Percentiles rank a stretch among this genome's conserved stretches.
Conservation (phyloP, 2,888 invertebrate species). For the Lasioglossum marginatum region DNA sequence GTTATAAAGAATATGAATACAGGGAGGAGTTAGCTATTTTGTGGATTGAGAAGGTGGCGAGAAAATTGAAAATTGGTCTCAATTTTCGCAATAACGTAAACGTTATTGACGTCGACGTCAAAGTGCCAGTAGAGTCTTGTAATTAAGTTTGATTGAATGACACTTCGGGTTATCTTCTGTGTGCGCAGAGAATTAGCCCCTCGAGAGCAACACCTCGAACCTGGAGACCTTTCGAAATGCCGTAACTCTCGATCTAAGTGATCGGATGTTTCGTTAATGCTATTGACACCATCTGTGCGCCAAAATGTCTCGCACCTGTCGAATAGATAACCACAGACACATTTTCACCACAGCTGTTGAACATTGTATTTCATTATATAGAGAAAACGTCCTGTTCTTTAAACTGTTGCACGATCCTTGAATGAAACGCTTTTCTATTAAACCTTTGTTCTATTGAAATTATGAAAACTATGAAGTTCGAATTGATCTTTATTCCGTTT, state of each 20-base stretch:
- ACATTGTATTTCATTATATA: not conserved
- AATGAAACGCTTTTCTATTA: not conserved
- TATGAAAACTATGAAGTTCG: not conserved
- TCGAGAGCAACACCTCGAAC: slow-evolving; percentile 22
- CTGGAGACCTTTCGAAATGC: slow-evolving; percentile 16
- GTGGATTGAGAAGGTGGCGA: not conserved
- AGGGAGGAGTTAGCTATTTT: not conserved
- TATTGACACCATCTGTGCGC: slow-evolving; percentile 10
- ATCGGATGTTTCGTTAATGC: slow-evolving; percentile 21
- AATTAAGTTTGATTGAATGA: slow-evolving; percentile 43
- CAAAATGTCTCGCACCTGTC: not conserved
- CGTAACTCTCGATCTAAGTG: slow-evolving; percentile 22
- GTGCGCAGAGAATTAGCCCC: slow-evolving; percentile 1
- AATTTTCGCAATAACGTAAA: slow-evolving; percentile 16
- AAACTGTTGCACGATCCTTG: not conserved
- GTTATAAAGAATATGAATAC: not conserved
- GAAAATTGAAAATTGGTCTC: no score
- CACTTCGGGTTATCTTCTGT: slow-evolving; percentile 24
- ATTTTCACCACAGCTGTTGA: slow-evolving; percentile 23
- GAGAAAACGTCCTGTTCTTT: slow-evolving; percentile 8
- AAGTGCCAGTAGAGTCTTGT: not conserved
- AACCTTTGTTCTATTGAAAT: not conserved
- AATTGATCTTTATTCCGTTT: not conserved
- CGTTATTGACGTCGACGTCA: not conserved
- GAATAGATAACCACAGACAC: not conserved